phyloP scores from a whole-genome alignment of 2,797 vertebrate genomes.

The Champsocephalus esox region DNA sequence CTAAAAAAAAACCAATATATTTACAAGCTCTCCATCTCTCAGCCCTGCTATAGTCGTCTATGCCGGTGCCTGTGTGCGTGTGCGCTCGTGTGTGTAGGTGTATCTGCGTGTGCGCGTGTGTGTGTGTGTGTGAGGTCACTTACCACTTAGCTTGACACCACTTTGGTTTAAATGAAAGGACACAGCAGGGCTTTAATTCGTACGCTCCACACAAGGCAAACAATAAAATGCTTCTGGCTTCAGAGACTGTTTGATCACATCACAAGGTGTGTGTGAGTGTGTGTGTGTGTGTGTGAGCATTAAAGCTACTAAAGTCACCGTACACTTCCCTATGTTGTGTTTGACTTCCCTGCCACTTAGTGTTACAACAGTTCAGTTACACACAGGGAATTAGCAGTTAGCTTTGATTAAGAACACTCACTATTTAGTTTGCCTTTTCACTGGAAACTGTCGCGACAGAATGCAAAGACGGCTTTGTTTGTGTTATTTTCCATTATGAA shows the following conservation, averaged over 20 bases:
- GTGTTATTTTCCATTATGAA: slow-evolving; percentile 10
- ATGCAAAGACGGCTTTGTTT: slow-evolving; percentile 3
- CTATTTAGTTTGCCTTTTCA: background rate
- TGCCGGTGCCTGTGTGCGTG: background rate
- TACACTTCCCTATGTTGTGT: slow-evolving; percentile 40
- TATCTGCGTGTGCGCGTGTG: background rate
- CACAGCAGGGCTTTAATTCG: slow-evolving; percentile 53
- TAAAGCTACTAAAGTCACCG: slow-evolving; percentile 27
- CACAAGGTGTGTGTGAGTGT: slow-evolving; percentile 26
- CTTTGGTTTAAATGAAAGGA: slow-evolving; percentile 48
- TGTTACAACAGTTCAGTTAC: background rate
- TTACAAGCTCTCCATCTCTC: slow-evolving; percentile 15
- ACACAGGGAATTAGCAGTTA: background rate
- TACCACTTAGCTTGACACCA: slow-evolving; percentile 43
- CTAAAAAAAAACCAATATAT: slow-evolving; percentile 7
- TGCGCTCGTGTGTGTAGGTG: slow-evolving; percentile 12
- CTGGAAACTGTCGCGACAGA: background rate
- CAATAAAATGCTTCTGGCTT: slow-evolving; percentile 45
- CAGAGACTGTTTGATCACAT: slow-evolving; percentile 37
- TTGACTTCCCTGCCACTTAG: background rate
- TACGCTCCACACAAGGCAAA: slow-evolving; percentile 49
- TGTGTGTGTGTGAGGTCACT: slow-evolving; percentile 40
- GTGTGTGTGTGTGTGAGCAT: background rate
- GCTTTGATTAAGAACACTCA: background rate
- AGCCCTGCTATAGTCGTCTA: background rate